These are phyloP conservation scores for Labeo catla DNA, from an alignment of 2,113 vertebrate species.

Conservation along the genomic window DNA sequence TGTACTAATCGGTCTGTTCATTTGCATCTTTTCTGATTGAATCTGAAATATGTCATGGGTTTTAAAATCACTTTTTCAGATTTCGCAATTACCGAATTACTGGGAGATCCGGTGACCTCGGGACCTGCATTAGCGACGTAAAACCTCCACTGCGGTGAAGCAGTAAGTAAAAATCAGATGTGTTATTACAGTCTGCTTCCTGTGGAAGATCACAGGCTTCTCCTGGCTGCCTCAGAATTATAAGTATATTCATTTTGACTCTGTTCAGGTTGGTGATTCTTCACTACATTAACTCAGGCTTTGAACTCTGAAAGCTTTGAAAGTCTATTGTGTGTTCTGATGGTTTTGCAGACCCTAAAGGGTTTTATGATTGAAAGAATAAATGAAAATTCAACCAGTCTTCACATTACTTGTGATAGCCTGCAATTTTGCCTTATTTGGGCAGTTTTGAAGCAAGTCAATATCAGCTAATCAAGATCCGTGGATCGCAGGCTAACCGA, in stretches of 20 bases:
- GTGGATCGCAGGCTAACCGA: neutral
- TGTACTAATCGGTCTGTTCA: too few relatives aligned
- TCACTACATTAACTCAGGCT: neutral
- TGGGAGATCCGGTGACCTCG: neutral
- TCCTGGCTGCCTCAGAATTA: neutral
- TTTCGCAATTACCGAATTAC: neutral
- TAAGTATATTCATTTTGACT: neutral
- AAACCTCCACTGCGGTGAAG: neutral
- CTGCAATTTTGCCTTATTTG: neutral
- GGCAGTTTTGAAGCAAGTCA: neutral
- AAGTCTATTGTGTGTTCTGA: neutral
- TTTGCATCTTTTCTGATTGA: too few relatives aligned
- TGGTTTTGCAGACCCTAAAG: neutral
- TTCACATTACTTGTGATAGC: neutral
- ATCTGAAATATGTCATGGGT: neutral
- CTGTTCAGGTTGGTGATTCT: neutral
- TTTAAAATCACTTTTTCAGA: neutral
- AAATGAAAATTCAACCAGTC: neutral
- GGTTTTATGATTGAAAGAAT: neutral
- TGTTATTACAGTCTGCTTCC: neutral
- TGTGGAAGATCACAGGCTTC: neutral
- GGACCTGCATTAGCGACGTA: neutral
- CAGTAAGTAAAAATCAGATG: neutral
- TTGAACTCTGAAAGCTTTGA: conserved; percentile 12
- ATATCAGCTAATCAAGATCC: neutral